Conservation (phyloP, 2,888 invertebrate genomes). For the Escarpia spicata region DNA sequence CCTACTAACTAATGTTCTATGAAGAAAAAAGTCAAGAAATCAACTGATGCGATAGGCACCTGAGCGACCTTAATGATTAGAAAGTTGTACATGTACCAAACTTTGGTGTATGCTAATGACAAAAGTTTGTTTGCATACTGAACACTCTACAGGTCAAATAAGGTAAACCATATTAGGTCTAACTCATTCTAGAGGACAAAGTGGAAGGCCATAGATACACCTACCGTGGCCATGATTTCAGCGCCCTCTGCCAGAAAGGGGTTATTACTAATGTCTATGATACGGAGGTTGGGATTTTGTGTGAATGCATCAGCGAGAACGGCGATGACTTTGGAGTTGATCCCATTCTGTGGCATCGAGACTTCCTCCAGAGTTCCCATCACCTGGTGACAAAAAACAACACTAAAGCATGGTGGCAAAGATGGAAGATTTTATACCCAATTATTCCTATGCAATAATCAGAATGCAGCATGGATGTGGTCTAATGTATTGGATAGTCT, state of each 20-base stretch:
- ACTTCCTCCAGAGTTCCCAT: constrained; percentile 88
- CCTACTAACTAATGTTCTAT: too few relatives aligned
- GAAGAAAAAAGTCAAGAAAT: too few relatives aligned
- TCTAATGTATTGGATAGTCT: too few relatives aligned
- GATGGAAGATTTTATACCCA: not conserved
- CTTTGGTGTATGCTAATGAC: too few relatives aligned
- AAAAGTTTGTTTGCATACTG: too few relatives aligned
- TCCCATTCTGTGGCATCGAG: constrained; percentile 96
- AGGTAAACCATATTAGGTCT: not conserved
- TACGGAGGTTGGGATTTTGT: constrained; percentile 72
- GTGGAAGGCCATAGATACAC: not conserved
- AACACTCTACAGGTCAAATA: too few relatives aligned
- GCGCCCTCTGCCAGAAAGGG: constrained; percentile 74
- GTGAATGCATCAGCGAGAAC: constrained; percentile 83
- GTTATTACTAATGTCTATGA: constrained; percentile 94
- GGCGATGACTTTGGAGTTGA: constrained; percentile 84
- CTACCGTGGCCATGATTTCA: not conserved
- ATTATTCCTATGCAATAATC: not conserved
- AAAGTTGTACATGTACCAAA: too few relatives aligned
- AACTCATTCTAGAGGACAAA: not conserved
- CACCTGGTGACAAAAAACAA: constrained; percentile 65
- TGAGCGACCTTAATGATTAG: too few relatives aligned
- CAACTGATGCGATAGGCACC: too few relatives aligned
- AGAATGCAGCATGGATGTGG: not conserved
- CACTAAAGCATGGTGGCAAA: not conserved